Evolutionary conservation across 2,113 vertebrate genomes (phyloP), one percentile per base, ranked within the genome.

Genomic region (Elephas maximus): DNA sequence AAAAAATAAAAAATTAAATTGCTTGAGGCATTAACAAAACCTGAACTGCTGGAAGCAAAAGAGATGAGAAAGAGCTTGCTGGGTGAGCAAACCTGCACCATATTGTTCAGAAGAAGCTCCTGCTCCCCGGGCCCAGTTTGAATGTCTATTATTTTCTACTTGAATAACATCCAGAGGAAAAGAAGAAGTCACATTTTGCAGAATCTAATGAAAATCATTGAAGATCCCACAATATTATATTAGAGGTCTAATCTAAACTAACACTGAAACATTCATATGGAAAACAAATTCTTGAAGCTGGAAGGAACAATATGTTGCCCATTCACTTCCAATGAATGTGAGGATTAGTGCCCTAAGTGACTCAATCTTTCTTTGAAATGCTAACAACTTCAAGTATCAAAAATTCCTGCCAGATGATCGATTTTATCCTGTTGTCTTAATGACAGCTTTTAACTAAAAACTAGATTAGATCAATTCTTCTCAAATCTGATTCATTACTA

Each of bases 1-100:
- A 84, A 30, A 97, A 69, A 30, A 60, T 71, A 30, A 93, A 96
- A 88, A 78, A 65, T 24, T 57, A 57, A 97, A 71, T 53, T 74
- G 28, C 21, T 84, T 95, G 57, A 92, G 51, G 33, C n/a, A 60
- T 97, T 95, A 90, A 93, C 24, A 85, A 67, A 90, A 18, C 41
- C 24, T 62, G 80, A 69, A 82, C 60, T 82, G 10, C 71, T 88
- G 17, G 45, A 74, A 95, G 41, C 26, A n/a, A 84, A 94, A 51
- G n/a, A 30, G 24, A 23, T 11, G 23, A 69, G 28, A 33, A 86
- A 87, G 57, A 86, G 26, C 63, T 80, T 73, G 41, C 93, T 62
- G 30, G 67, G 15, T 69, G 76, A 94, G 77, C 60, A 62, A 82
- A 67, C 1, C 12, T 33, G 45, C 0, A 21, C 21, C 6, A 1